phyloP scores from a whole-genome alignment of 2,113 vertebrate genomes.

The Brachionichthys hirsutus region DNA sequence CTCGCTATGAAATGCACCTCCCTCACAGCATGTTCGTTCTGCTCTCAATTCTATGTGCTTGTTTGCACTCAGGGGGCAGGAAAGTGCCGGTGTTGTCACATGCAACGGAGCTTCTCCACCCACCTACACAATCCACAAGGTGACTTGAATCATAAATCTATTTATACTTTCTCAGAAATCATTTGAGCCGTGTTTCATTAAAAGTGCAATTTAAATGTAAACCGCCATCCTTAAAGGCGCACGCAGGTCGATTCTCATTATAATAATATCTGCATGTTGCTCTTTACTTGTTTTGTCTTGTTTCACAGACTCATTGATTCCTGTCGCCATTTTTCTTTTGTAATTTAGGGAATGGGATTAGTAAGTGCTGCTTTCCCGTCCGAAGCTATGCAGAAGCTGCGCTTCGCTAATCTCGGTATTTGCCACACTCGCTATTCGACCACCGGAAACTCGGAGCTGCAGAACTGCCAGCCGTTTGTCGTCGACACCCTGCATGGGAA shows the following conservation, averaged over 20 bases:
- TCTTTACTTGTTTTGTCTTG: not conserved
- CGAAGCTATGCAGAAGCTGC: slow-evolving; percentile 90
- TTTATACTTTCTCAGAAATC: not conserved
- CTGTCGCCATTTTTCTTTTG: not conserved
- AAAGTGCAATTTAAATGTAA: not conserved
- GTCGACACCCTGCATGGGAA: slow-evolving; percentile 96
- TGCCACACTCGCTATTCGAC: slow-evolving; percentile 97
- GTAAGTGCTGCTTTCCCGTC: slow-evolving; percentile 88
- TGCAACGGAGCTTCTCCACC: slow-evolving; percentile 89
- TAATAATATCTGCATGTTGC: not conserved
- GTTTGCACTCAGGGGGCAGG: slow-evolving; percentile 86
- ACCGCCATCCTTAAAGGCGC: too few species aligned
- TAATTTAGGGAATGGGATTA: slow-evolving; percentile 91
- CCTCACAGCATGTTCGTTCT: too few species aligned
- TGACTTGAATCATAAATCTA: slow-evolving; percentile 61
- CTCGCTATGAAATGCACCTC: not conserved
- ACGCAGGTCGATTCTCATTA: not conserved
- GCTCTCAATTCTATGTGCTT: not conserved
- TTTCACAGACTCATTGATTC: slow-evolving; percentile 1
- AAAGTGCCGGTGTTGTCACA: slow-evolving; percentile 95
- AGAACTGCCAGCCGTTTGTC: slow-evolving; percentile 98
- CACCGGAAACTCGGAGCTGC: slow-evolving; percentile 91
- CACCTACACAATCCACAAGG: slow-evolving; percentile 90
- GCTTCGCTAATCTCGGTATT: slow-evolving; percentile 91
- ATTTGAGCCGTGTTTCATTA: not conserved